Evolutionary conservation across 2,113 vertebrate species (phyloP), one percentile per base, ranked within the genome.

Genomic region (Motacilla alba): DNA sequence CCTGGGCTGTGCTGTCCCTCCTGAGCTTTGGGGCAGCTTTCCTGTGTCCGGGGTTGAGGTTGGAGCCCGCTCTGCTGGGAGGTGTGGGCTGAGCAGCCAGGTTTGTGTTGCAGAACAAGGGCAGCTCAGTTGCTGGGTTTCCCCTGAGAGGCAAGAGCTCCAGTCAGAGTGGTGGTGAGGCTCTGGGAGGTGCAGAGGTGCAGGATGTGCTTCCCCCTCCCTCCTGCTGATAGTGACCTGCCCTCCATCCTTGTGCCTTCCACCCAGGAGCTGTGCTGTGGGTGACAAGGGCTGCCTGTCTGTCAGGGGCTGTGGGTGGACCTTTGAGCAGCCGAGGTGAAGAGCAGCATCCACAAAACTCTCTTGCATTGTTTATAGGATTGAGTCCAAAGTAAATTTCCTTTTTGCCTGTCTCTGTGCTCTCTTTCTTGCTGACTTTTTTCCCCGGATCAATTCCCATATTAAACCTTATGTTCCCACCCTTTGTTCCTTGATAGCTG

Each of bases 371-470:
- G 78, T 94, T 94, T 93, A 55, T 63, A 80, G 89, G 90, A 93
- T 80, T 33, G 69, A 53, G 10, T 93, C 95, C 95, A 97, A 95
- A 97, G 89, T 90, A 95, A 96, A 95, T 94, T 95, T 96, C 95
- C 94, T 95, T 82, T 84, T 77, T 76, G 93, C 90, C 47, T 73
- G 41, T 73, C 44, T 89, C 66, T 90, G 49, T 68, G 41, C 68
- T 79, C 56, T 76, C 30, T 66, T 88, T 50, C 83, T 83, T 60
- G 31, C 79, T 11, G 41, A 10, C 77, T 73, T 87, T 94, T 80
- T 64, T 43, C 91, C 62, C 89, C 27, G 0, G 59, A 91, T 89
- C 91, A 89, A 94, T 87, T 94, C 91, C 74, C 89, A 28, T 68
- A n/a, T 84, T 37, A 72, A 81, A 95, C 49, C 35, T 41, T 21